Evolutionary conservation across 2,113 vertebrate species (phyloP).

Genomic region (Canis aureus): DNA sequence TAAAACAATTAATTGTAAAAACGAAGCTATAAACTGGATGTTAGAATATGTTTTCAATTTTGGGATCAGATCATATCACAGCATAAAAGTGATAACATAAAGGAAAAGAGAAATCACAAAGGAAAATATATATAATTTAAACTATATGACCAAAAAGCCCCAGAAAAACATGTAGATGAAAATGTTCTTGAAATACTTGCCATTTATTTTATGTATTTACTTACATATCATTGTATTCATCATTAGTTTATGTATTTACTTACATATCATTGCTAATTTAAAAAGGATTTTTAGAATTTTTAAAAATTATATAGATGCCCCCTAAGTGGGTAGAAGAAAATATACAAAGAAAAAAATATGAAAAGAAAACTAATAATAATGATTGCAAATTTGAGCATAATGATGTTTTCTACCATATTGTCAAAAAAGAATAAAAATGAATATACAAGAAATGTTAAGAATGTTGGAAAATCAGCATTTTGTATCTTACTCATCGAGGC

Average conservation of each 20-base stretch:
- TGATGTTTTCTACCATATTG: not conserved
- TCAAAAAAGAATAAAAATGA: not conserved
- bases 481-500: not conserved
- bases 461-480: not conserved
- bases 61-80: constrained; percentile 2
- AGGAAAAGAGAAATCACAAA: not conserved
- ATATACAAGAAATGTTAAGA: not conserved
- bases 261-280: not conserved
- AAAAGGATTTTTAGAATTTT: not conserved
- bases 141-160: not conserved
- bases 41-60: not conserved
- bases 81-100: not conserved
- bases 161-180: not conserved
- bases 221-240: not conserved
- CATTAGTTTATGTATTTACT: not conserved
- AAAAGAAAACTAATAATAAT: not conserved
- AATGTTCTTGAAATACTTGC: not conserved
- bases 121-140: not conserved
- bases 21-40: not conserved
- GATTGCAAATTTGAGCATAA: not conserved
- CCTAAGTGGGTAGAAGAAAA: not conserved
- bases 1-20: not conserved
- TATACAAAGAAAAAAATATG: not conserved
- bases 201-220: not conserved
- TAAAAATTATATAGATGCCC: not conserved